Base-by-base conservation (phyloP, 2,113 vertebrate genomes). In the Rutilus rutilus region DNA sequence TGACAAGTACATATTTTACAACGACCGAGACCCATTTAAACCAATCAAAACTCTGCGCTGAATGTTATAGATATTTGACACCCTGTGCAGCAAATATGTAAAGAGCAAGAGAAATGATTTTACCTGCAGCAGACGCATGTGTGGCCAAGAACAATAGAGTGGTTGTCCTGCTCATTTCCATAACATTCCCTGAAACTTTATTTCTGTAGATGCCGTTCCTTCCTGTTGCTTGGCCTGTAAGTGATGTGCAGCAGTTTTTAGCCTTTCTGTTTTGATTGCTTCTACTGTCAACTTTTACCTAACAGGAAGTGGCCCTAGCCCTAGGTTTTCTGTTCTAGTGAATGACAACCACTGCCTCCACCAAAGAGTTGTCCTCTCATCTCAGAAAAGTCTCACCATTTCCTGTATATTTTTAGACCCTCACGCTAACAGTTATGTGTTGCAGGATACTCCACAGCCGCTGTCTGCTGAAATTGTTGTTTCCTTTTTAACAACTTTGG, bases 261-360 rank as follows among this genome's bases (percentile, higher is more conserved):
- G 54, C 64, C 75, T 76, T 57, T 78, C 27, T 47, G 71, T 74
- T 80, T 84, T 71, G 71, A 23, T 23, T 81, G 81, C 42, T 47
- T 85, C 14, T 52, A 3, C 78, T 54, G 57, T 76, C 60, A 82
- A 60, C 71, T 64, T 64, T 84, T 36, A 73, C 50, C 64, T 82
- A 83, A 78, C 86, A 79, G 88, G 88, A 89, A 89, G 78, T 79
- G 73, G 86, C 88, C 88, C 79, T 76, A 25, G 75, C 10, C 33
- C 78, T 86, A 25, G n/a, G 74, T 78, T 88, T 60, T 86, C 42
- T 54, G 45, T 77, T 75, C 82, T 83, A 80, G 71, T 82, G 69
- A 82, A 81, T 81, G 57, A 82, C 54, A 75, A 59, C 78, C 78
- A 47, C 42, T 75, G 84, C 57, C 84, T 82, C 45, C 65, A 27